These are phyloP conservation scores for Lutraria rhynchaena DNA, from an alignment of 1,140 invertebrate species.

Conservation along the genomic window DNA sequence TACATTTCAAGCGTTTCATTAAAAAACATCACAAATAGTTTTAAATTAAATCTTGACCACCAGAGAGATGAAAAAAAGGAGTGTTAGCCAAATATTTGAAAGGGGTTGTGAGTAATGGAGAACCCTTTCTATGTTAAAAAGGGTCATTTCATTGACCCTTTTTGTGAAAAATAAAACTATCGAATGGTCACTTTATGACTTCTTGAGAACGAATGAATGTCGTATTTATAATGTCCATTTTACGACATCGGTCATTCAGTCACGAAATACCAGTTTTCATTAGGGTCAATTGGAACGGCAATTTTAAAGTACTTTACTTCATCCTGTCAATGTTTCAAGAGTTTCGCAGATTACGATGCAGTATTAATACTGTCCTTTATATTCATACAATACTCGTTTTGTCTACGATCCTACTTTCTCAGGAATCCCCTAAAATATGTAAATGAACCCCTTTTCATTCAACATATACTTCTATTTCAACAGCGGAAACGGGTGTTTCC, in stretches of 20 bases:
- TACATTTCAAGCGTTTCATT: not conserved
- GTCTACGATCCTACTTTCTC: not conserved
- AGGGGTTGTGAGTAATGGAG: constrained; percentile 24
- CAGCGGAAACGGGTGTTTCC: constrained; percentile 41
- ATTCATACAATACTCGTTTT: not conserved
- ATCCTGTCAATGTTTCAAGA: constrained; percentile 33
- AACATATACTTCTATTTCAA: constrained; percentile 17
- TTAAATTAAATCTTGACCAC: constrained; percentile 20
- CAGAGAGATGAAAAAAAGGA: not conserved
- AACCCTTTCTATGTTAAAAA: constrained; percentile 47
- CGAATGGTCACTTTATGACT: constrained; percentile 47
- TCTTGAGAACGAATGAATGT: constrained; percentile 13
- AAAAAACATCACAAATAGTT: too few relatives aligned
- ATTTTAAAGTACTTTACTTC: constrained; percentile 1
- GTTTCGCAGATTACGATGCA: constrained; percentile 16
- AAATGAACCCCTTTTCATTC: not conserved
- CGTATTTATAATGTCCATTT: constrained; percentile 51
- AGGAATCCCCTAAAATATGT: constrained; percentile 5
- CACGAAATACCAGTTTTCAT: constrained; percentile 17
- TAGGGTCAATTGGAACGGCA: constrained; percentile 31
- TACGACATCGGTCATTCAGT: constrained; percentile 14
- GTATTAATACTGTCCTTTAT: constrained; percentile 2
- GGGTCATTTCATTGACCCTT: constrained; percentile 43
- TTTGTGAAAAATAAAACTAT: constrained; percentile 53
- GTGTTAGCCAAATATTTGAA: constrained; percentile 39